A percentile compares a stretch with the other conserved stretches of the same genome.
Conservation (phyloP, 37 sponge, comb jelly and placozoan genomes). For the Halichondria panicea region DNA sequence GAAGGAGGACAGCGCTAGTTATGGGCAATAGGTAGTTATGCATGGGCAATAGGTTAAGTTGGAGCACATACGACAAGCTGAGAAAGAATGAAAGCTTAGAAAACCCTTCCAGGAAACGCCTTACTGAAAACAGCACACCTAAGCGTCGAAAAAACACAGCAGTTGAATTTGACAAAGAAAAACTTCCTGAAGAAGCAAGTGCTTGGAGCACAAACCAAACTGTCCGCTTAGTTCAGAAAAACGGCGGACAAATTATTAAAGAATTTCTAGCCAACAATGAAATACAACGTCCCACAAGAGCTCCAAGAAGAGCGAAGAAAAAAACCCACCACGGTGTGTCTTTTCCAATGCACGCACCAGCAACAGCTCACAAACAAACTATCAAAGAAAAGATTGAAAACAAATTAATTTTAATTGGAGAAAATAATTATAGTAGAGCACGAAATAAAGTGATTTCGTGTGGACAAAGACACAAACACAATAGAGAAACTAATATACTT, state of each 20-base stretch:
- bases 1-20: no score
- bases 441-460: not conserved
- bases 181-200: no score
- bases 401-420: not conserved
- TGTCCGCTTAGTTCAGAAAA: no score
- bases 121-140: no score
- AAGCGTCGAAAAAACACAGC: no score
- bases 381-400: not conserved
- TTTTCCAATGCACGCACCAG: not conserved
- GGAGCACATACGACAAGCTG: no score
- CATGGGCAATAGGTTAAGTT: no score
- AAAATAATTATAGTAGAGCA: not conserved
- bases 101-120: no score
- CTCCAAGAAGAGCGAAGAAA: slow-evolving; percentile 5
- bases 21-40: no score
- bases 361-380: not conserved
- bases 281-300: not conserved
- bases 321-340: not conserved
- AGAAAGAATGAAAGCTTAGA: no score
- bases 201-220: no score
- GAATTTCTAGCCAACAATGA: not conserved
- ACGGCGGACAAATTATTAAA: slow-evolving; percentile 21
- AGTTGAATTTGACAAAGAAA: no score
- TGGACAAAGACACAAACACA: not conserved
- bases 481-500: not conserved